Percentiles rank a stretch among this genome's conserved stretches.
Conservation (phyloP, 1,140 invertebrate genomes). For the Ridgeia piscesae region DNA sequence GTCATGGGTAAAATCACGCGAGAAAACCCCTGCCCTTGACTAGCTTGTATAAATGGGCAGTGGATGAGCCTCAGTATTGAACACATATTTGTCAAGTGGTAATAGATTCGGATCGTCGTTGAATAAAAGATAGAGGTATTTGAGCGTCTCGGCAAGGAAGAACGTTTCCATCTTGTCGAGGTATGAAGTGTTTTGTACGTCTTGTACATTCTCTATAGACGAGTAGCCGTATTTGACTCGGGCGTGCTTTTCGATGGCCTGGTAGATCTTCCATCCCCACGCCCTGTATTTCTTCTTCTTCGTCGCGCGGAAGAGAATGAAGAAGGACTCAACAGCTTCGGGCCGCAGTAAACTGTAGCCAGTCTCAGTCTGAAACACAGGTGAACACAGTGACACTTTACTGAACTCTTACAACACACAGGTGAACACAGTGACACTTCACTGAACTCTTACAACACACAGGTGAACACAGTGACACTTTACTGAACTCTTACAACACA, state of each 20-base stretch:
- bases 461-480: background rate
- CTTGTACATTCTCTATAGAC: slow-evolving; percentile 89
- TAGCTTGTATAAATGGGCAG: slow-evolving; percentile 68
- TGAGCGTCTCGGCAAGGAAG: slow-evolving; percentile 71
- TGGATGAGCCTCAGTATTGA: slow-evolving; percentile 97
- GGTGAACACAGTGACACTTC: background rate
- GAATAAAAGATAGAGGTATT: slow-evolving; percentile 95
- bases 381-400: background rate
- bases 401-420: background rate
- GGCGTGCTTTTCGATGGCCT: slow-evolving; percentile 89
- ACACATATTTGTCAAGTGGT: slow-evolving; percentile 91
- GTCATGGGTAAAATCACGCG: background rate
- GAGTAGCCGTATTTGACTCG: slow-evolving; percentile 85
- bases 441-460: background rate
- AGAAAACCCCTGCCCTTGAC: background rate
- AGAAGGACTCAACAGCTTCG: slow-evolving; percentile 94
- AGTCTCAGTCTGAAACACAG: slow-evolving; percentile 15
- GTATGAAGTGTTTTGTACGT: slow-evolving; percentile 70
- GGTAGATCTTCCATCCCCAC: slow-evolving; percentile 89
- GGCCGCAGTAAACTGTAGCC: slow-evolving; percentile 68
- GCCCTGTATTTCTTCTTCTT: slow-evolving; percentile 91
- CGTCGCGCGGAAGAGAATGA: slow-evolving; percentile 89
- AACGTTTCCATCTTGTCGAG: slow-evolving; percentile 93
- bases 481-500: background rate
- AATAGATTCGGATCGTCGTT: slow-evolving; percentile 82